Evolutionary conservation across 2,888 invertebrate species (phyloP), one percentile per base, ranked within the genome.

Genomic region (Autographa gamma): DNA sequence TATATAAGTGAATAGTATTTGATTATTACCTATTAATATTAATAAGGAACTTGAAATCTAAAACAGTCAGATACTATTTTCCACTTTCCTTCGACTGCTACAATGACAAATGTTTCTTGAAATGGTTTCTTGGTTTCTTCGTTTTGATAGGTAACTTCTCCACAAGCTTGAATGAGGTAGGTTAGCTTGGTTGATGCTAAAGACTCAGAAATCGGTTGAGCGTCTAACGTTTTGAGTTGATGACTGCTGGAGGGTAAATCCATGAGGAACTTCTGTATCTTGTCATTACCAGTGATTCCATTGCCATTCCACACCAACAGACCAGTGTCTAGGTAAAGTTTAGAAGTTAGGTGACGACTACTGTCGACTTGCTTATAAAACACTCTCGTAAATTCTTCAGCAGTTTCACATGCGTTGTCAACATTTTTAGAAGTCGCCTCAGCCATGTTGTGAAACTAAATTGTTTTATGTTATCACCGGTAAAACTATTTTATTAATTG

Each of bases 1-100:
- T 14, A 5, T 16, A n/a, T 5, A 43, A 43, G 6, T 14, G 6
- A 16, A 5, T 43, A 16, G 5, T 16, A 14, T 16, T 5, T 16
- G 14, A 5, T 14, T 41, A 43, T n/a, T 48, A 48, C 14, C n/a
- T n/a, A n/a, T n/a, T 48, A 16, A 43, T 25, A 25, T 16, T 48
- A 48, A 48, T n/a, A 48, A 0, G n/a, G n/a, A 48, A 48, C n/a
- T 48, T 48, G 48, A 48, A n/a, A 48, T 48, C 48, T 48, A n/a
- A 48, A 48, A n/a, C 48, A 48, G n/a, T 48, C 48, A 48, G 48
- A 48, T n/a, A n/a, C 48, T n/a, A 48, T 48, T n/a, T 48, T 48
- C 48, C 48, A 48, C 48, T 48, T 48, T n/a, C n/a, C 16, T n/a
- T 48, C 48, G n/a, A 48, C 48, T 6, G 48, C 48, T n/a, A 48